Evolutionary conservation across 2,888 invertebrate genomes (phyloP), one percentile per base, ranked within the genome.

Genomic region (Drosophila buzzatii): DNA sequence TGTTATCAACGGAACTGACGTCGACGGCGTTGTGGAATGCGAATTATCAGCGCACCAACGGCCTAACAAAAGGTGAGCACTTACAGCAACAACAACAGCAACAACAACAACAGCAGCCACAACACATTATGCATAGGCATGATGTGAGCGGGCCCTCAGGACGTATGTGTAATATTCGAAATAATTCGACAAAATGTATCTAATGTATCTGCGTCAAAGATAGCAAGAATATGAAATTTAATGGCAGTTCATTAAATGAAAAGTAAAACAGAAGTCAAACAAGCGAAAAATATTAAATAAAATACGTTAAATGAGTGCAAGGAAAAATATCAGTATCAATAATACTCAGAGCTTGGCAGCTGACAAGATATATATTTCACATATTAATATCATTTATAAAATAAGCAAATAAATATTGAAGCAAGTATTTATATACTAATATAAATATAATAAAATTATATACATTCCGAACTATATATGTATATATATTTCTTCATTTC

Each of bases 1-100:
- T 93, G 92, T 90, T 92, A 92, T 91, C 93, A 76, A 91, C 88
- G 90, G 91, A 92, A 89, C 89, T 91, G 77, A 82, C 91, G 82
- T 89, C 92, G 72, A 76, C 91, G 93, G 92, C 92, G 84, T 90
- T 90, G 73, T 85, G 85, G 78, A 85, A 87, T 85, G 87, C 88
- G 71, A 90, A 78, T 81, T 87, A 81, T 82, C 81, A 90, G 79
- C 89, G 85, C 90, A 79, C 73, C 85, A 88, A 83, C 73, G 77
- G 79, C 83, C 82, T 73, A 72, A 74, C 81, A 80, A 90, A 85
- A 85, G 91, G 90, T 90, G 68, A 90, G 81, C 58, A 67, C 41
- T 55, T 14, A 57, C 52, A 53, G 12, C 44, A 20, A 1, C 45
- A 20, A 12, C 44, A 14, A 1, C 45, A 47, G 1, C 27, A 62